These are phyloP conservation scores for Hetaerina americana DNA, from an alignment of 1,140 invertebrate species.

Conservation along the genomic window DNA sequence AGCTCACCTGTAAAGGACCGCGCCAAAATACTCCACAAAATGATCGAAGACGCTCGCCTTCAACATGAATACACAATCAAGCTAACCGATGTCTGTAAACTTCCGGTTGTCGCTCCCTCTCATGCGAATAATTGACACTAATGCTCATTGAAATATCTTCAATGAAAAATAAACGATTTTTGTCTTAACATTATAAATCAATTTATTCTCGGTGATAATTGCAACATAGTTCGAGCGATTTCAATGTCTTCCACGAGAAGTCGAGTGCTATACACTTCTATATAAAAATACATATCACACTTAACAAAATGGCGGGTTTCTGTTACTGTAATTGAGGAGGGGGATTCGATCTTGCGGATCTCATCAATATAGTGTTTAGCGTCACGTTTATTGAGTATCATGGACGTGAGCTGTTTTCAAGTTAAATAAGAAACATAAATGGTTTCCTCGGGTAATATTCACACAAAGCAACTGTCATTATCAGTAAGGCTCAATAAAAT, in stretches of 20 bases:
- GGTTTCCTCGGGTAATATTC: too few species aligned
- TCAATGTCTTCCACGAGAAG: too few species aligned
- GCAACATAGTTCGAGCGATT: too few species aligned
- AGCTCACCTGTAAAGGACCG: slow-evolving; percentile 2
- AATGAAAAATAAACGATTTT: neutral
- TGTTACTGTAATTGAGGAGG: neutral
- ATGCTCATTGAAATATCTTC: neutral
- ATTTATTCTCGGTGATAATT: too few species aligned
- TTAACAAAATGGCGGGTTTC: neutral
- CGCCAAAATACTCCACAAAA: neutral
- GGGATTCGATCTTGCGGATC: neutral
- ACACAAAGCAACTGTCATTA: too few species aligned
- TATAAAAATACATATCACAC: neutral
- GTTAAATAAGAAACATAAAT: too few species aligned
- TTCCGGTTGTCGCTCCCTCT: neutral
- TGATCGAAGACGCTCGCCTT: neutral
- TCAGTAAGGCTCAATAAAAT: too few species aligned
- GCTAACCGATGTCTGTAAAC: neutral
- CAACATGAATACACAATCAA: neutral
- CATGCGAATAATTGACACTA: neutral
- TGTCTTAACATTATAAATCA: too few species aligned
- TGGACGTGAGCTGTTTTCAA: too few species aligned
- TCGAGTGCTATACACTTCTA: neutral
- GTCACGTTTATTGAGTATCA: too few species aligned
- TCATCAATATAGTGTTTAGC: neutral